Conservation (phyloP, 1,140 invertebrate genomes). For the Sycobia sp. region DNA sequence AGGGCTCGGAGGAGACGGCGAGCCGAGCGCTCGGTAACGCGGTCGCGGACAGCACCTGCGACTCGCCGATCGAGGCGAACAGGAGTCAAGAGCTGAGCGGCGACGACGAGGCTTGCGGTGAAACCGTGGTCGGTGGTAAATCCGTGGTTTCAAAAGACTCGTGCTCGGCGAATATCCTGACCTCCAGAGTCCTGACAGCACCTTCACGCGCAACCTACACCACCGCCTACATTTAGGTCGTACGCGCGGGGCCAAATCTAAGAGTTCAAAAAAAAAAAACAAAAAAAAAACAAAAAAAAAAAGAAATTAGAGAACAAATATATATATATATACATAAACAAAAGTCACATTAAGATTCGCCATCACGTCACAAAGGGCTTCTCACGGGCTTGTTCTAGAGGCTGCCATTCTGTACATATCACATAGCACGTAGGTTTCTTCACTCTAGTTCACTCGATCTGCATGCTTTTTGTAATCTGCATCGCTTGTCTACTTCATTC, state of each 20-base stretch:
- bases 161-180: conserved; percentile 50
- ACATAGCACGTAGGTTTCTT: conserved; percentile 52
- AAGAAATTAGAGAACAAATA: background rate
- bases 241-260: conserved; percentile 32
- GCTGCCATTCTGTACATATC: conserved; percentile 50
- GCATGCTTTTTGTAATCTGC: conserved; percentile 37
- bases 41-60: background rate
- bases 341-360: conserved; percentile 38
- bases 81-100: background rate
- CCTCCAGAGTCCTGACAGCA: conserved; percentile 55
- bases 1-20: conserved; percentile 21
- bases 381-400: conserved; percentile 48
- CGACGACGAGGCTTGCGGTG: background rate
- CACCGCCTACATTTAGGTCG: conserved; percentile 56
- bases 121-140: conserved; percentile 37
- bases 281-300: background rate
- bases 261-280: background rate
- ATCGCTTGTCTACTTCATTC: background rate
- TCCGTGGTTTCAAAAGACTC: conserved; percentile 49
- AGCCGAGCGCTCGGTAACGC: background rate
- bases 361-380: conserved; percentile 43
- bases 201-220: conserved; percentile 57
- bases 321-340: conserved; percentile 23
- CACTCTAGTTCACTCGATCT: conserved; percentile 38
- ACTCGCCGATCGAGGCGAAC: no score